Conservation (phyloP, 2,797 vertebrate species). For the Prionace glauca region DNA sequence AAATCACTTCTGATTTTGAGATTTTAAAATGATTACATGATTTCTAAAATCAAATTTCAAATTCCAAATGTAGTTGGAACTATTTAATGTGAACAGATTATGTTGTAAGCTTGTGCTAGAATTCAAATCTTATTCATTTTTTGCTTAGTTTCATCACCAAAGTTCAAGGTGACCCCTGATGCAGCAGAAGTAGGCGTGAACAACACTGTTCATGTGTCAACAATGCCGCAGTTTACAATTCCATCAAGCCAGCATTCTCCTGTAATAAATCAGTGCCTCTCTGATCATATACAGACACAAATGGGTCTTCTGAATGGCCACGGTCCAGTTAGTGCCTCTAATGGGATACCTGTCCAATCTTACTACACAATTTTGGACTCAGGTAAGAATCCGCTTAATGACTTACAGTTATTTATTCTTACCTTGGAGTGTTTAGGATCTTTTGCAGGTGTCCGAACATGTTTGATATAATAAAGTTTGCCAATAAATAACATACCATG, state of each 20-base stretch:
- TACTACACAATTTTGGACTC: slow-evolving; percentile 44
- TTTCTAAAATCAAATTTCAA: no score
- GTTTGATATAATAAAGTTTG: not conserved
- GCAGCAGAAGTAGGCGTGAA: slow-evolving; percentile 44
- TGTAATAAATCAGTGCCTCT: slow-evolving; percentile 49
- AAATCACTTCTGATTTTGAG: slow-evolving; percentile 7
- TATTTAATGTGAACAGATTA: not conserved
- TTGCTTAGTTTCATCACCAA: slow-evolving; percentile 51
- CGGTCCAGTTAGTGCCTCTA: slow-evolving; percentile 40
- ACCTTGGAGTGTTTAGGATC: not conserved
- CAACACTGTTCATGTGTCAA: slow-evolving; percentile 41
- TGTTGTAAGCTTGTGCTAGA: not conserved
- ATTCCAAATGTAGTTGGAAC: not conserved
- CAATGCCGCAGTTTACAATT: slow-evolving; percentile 43
- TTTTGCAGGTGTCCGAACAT: not conserved
- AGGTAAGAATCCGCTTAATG: slow-evolving; percentile 48
- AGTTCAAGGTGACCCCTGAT: slow-evolving; percentile 47
- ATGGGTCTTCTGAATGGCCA: slow-evolving; percentile 53
- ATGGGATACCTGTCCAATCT: slow-evolving; percentile 43
- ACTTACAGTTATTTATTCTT: not conserved
- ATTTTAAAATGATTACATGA: not conserved
- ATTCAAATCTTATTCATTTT: slow-evolving; percentile 38
- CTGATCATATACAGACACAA: slow-evolving; percentile 59
- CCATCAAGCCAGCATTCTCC: slow-evolving; percentile 51
- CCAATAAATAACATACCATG: not conserved